These are phyloP conservation scores for Callospermophilus lateralis DNA, from an alignment of 2,113 vertebrate genomes.

Conservation along the genomic window DNA sequence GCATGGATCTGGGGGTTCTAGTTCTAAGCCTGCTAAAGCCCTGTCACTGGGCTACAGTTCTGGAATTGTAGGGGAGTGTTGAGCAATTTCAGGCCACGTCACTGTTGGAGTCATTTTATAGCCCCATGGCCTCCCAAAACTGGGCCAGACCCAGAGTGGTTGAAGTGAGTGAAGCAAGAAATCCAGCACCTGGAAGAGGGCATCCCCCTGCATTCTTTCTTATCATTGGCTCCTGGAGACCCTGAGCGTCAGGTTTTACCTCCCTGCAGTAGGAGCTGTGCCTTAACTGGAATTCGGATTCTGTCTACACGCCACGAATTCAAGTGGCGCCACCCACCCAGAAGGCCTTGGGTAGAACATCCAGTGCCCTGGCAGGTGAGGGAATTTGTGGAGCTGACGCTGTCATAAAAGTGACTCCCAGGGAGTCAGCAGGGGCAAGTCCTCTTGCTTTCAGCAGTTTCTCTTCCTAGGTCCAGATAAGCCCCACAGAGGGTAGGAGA, in stretches of 20 bases:
- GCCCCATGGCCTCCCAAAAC: background rate
- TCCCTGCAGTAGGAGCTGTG: background rate
- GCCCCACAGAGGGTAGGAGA: background rate
- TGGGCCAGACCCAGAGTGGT: background rate
- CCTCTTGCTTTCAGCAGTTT: background rate
- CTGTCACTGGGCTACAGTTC: background rate
- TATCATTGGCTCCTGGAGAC: background rate
- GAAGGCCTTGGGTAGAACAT: background rate
- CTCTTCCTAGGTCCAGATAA: background rate
- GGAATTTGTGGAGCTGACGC: background rate
- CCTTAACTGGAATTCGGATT: background rate
- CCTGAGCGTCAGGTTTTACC: background rate
- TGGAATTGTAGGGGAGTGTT: background rate
- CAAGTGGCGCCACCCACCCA: background rate
- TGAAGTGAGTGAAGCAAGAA: background rate
- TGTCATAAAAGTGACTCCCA: background rate
- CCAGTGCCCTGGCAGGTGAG: background rate
- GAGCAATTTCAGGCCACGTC: background rate
- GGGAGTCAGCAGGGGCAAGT: background rate
- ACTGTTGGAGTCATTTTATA: background rate
- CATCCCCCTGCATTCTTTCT: background rate
- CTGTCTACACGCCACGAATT: background rate
- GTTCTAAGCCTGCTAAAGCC: constrained; percentile 3
- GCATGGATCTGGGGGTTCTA: background rate
- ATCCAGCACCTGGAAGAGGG: background rate